phyloP scores from a whole-genome alignment of 1,140 invertebrate species.

The Drosophila ficusphila region DNA sequence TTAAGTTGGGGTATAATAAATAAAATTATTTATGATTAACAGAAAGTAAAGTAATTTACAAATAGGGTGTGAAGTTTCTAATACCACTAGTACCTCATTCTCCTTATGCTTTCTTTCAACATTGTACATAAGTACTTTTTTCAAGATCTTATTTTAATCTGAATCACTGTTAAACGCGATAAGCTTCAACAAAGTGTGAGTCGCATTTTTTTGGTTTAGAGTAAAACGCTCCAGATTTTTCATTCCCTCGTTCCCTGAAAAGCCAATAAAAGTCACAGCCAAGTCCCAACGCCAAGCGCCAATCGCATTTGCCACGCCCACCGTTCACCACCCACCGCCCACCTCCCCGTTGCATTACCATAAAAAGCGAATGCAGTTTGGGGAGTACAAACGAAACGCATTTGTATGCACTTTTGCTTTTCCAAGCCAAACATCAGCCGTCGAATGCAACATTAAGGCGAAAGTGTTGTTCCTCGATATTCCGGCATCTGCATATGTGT shows the following conservation, averaged over 20 bases:
- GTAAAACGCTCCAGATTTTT: conserved; percentile 8
- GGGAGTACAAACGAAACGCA: conserved; percentile 66
- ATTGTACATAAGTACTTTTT: background rate
- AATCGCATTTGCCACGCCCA: conserved; percentile 22
- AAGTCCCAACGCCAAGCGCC: conserved; percentile 22
- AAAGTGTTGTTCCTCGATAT: conserved; percentile 45
- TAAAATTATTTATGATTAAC: too few relatives aligned
- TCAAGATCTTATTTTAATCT: background rate
- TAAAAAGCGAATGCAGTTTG: conserved; percentile 52
- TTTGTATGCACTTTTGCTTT: conserved; percentile 69
- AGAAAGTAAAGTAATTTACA: too few relatives aligned
- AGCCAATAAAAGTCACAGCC: conserved; percentile 51
- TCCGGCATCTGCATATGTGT: conserved; percentile 1
- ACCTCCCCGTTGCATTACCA: conserved; percentile 54
- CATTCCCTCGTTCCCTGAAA: conserved; percentile 1
- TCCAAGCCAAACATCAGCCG: conserved; percentile 40
- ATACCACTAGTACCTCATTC: too few relatives aligned
- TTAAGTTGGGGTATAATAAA: background rate
- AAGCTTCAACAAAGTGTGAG: background rate
- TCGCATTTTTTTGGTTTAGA: conserved; percentile 6
- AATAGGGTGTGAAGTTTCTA: too few relatives aligned
- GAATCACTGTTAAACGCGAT: background rate
- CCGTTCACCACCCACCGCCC: too few relatives aligned
- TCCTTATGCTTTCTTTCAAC: too few relatives aligned
- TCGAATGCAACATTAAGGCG: conserved; percentile 60